These are phyloP conservation scores for Cryptus armator DNA, from an alignment of 2,888 invertebrate genomes.

Conservation along the genomic window DNA sequence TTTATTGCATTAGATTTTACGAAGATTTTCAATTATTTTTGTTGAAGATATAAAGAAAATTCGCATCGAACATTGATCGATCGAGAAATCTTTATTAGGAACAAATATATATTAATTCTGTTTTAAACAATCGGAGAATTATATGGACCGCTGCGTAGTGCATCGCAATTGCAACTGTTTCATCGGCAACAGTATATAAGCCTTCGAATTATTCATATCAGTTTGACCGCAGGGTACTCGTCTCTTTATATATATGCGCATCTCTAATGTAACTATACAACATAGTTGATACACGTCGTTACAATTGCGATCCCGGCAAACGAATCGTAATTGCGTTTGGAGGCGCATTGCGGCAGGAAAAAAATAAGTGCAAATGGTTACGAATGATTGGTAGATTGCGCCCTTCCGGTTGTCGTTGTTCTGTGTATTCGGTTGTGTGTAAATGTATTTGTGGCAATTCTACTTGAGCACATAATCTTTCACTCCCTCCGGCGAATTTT, in stretches of 20 bases:
- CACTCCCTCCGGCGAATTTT: slow-evolving; percentile 41
- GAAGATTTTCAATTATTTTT: no score
- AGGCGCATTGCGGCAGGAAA: slow-evolving; percentile 54
- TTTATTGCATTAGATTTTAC: no score
- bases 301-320: slow-evolving; percentile 46
- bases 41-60: no score
- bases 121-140: no score
- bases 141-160: not conserved
- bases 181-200: not conserved
- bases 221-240: slow-evolving; percentile 7
- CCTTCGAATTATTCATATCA: not conserved
- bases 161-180: not conserved
- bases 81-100: no score
- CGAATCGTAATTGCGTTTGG: slow-evolving; percentile 66
- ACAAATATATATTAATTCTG: no score
- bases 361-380: slow-evolving; percentile 61
- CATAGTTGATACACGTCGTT: slow-evolving; percentile 24
- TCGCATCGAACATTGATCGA: no score
- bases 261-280: slow-evolving; percentile 15
- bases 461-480: slow-evolving; percentile 15
- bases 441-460: slow-evolving; percentile 16
- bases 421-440: not conserved
- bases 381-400: slow-evolving; percentile 71
- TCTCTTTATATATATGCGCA: not conserved
- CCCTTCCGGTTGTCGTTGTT: slow-evolving; percentile 65